These are phyloP conservation scores for Alexandromys oeconomus DNA, from an alignment of 2,797 vertebrate species.

Conservation along the genomic window DNA sequence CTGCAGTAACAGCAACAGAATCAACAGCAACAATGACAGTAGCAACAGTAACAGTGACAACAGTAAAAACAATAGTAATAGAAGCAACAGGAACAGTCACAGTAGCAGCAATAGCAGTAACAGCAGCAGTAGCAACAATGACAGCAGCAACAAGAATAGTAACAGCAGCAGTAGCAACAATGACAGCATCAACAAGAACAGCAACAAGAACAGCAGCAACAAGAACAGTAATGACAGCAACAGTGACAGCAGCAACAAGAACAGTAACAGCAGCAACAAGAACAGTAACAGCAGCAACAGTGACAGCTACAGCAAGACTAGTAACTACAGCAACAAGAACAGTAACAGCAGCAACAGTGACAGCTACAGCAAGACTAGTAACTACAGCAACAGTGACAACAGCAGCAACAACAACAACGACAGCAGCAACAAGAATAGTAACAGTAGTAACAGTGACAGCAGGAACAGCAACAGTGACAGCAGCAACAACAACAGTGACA, in stretches of 20 bases:
- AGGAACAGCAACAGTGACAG: accelerated
- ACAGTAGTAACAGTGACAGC: accelerated
- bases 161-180: background rate
- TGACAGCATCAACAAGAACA: too few relatives aligned
- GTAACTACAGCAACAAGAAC: too few relatives aligned
- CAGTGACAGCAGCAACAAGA: accelerated
- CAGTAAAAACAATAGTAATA: accelerated
- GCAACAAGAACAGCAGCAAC: accelerated
- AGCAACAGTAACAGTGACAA: accelerated
- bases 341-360: accelerated
- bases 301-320: too few relatives aligned
- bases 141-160: accelerated
- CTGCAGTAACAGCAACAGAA: accelerated
- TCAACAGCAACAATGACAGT: accelerated
- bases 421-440: accelerated
- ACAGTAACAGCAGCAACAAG: background rate
- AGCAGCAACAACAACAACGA: accelerated
- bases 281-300: accelerated
- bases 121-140: accelerated
- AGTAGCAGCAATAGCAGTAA: accelerated
- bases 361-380: accelerated
- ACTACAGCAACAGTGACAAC: accelerated
- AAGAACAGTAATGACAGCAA: too few relatives aligned
- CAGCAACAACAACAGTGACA: accelerated
- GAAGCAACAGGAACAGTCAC: accelerated